phyloP scores from a whole-genome alignment of 2,113 vertebrate species.

The Lampris megalopsis region DNA sequence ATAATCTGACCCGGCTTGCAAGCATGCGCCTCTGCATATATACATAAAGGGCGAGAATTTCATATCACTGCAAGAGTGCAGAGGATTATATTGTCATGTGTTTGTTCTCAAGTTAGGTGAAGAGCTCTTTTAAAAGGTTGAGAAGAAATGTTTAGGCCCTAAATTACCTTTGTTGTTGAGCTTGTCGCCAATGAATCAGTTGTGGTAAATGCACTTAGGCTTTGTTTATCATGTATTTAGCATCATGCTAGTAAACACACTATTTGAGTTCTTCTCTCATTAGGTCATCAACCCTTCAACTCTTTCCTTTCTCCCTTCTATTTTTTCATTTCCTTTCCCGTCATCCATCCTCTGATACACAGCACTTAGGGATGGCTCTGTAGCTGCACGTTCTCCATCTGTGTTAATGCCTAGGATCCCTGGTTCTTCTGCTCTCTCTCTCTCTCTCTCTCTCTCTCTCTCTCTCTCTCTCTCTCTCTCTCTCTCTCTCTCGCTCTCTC shows the following conservation, averaged over 20 bases:
- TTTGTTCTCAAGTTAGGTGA: constrained; percentile 5
- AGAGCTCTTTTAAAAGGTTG: background rate
- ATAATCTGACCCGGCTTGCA: constrained; percentile 20
- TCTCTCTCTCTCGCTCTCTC: constrained; percentile 3
- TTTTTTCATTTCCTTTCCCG: background rate
- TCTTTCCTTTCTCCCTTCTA: constrained; percentile 16
- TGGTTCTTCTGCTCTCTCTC: background rate
- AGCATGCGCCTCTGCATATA: background rate
- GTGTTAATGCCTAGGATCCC: no score
- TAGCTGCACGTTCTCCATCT: background rate
- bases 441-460: background rate
- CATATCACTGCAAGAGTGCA: background rate
- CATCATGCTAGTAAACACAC: background rate
- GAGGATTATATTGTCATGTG: background rate
- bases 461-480: constrained; percentile 20
- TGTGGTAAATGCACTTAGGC: constrained; percentile 1
- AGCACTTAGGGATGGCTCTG: background rate
- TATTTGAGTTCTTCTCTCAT: background rate
- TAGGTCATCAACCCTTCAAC: no score
- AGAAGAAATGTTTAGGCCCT: background rate
- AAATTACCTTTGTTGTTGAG: constrained; percentile 1
- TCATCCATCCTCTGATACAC: constrained; percentile 1
- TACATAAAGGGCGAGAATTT: background rate
- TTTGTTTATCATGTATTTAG: background rate
- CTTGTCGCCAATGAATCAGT: constrained; percentile 39